A percentile compares a stretch with the other conserved stretches of the same genome.
Evolutionary conservation across 2,888 invertebrate genomes (phyloP).

Genomic region (Pollenia griseotomentosa): DNA sequence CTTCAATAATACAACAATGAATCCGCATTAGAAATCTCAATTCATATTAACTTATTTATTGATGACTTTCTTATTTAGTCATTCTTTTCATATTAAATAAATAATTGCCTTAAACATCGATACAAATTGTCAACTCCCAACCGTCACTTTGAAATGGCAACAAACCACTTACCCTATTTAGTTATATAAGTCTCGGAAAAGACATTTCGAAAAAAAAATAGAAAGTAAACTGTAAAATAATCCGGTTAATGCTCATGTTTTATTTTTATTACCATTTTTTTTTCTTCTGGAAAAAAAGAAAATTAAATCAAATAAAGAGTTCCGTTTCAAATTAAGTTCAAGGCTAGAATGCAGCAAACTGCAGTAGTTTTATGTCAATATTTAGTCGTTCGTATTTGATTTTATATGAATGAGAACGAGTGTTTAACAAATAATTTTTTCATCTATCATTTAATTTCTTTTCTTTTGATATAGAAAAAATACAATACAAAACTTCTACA

Average conservation of each 20-base stretch:
- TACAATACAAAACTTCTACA: not conserved
- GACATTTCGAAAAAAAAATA: constrained; percentile 38
- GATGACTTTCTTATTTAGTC: not conserved
- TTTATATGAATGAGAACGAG: not conserved
- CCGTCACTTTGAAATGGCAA: not conserved
- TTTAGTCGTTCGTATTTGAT: not conserved
- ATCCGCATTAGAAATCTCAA: constrained; percentile 7
- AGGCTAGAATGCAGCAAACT: constrained; percentile 65
- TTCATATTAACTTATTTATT: constrained; percentile 6
- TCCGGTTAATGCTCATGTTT: constrained; percentile 52
- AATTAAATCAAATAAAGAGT: constrained; percentile 40
- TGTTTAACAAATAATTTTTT: constrained; percentile 8
- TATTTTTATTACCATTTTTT: not conserved
- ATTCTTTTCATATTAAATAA: constrained; percentile 1
- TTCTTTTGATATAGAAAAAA: constrained; percentile 22
- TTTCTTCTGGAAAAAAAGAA: not conserved
- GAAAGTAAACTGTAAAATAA: constrained; percentile 73
- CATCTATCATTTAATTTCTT: constrained; percentile 23
- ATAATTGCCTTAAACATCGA: not conserved
- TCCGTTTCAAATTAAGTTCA: constrained; percentile 73
- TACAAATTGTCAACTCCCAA: constrained; percentile 13
- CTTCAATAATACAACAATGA: constrained; percentile 6
- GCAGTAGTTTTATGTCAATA: constrained; percentile 10
- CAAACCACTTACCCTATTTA: constrained; percentile 64
- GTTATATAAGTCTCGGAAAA: constrained; percentile 61